A percentile compares a stretch with the other conserved stretches of the same genome.
Conservation (phyloP, 2,888 invertebrate species). For the Drosophila diplacantha region DNA sequence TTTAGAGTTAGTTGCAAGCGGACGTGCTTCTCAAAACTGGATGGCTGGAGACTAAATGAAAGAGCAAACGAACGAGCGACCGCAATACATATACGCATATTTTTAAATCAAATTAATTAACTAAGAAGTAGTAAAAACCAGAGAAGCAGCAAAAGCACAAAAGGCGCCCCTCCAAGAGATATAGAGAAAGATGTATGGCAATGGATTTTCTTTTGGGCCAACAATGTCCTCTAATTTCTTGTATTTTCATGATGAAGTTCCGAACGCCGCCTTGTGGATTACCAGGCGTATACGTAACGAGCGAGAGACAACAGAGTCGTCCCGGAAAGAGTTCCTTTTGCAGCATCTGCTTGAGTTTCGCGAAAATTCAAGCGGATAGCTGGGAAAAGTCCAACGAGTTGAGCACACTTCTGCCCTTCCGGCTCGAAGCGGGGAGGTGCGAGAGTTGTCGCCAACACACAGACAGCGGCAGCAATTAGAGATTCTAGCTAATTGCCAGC, state of each 20-base stretch:
- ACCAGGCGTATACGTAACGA: conserved; percentile 72
- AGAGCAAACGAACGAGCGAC: conserved; percentile 56
- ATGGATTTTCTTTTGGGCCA: conserved; percentile 5
- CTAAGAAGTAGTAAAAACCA: conserved; percentile 52
- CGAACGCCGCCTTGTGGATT: conserved; percentile 74
- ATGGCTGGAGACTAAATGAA: conserved; percentile 76
- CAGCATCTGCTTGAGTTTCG: conserved; percentile 36
- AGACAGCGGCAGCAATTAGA: conserved; percentile 21
- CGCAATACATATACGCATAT: conserved; percentile 55
- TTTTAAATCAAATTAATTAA: conserved; percentile 62
- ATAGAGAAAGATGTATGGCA: conserved; percentile 40
- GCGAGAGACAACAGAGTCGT: conserved; percentile 10
- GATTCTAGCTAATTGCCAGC: conserved; percentile 58
- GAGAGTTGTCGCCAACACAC: conserved; percentile 60
- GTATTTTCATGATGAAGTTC: conserved; percentile 28
- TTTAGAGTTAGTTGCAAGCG: conserved; percentile 76
- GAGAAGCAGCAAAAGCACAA: conserved; percentile 54
- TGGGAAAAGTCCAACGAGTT: conserved; percentile 25
- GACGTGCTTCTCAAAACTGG: conserved; percentile 76
- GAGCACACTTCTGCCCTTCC: conserved; percentile 70
- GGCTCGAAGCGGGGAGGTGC: conserved; percentile 53
- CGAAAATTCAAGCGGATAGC: conserved; percentile 42
- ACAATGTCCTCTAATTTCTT: conserved; percentile 34
- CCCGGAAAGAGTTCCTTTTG: conserved; percentile 9
- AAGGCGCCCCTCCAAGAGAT: conserved; percentile 4